These are phyloP conservation scores for Limanda limanda DNA, from an alignment of 2,113 vertebrate genomes.

Conservation along the genomic window DNA sequence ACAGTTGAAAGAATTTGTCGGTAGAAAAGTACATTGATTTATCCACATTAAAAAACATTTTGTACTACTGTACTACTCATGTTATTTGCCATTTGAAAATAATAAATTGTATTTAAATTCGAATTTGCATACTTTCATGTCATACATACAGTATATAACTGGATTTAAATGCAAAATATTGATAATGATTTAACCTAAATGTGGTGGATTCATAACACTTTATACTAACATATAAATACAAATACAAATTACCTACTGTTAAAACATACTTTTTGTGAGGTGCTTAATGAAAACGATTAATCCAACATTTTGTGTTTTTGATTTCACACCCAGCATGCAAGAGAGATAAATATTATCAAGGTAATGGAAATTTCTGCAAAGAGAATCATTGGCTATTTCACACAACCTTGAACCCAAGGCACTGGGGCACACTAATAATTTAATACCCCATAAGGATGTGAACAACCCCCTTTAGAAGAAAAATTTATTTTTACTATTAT, in stretches of 20 bases:
- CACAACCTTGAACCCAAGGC: background rate
- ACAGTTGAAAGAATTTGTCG: background rate
- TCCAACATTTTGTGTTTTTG: background rate
- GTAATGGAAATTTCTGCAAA: background rate
- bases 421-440: background rate
- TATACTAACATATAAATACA: background rate
- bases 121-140: background rate
- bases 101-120: constrained; percentile 1
- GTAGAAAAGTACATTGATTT: background rate
- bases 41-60: background rate
- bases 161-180: background rate
- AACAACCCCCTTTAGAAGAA: constrained; percentile 9
- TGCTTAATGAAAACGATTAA: constrained; percentile 1
- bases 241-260: background rate
- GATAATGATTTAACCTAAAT: background rate
- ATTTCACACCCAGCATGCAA: constrained; percentile 8
- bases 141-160: background rate
- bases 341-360: background rate
- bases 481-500: constrained; percentile 8
- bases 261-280: background rate
- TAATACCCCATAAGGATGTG: background rate
- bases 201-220: background rate
- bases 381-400: background rate
- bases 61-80: background rate
- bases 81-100: constrained; percentile 2